Evolutionary conservation across 2,888 invertebrate genomes (phyloP).

Genomic region (Polyommatus icarus): DNA sequence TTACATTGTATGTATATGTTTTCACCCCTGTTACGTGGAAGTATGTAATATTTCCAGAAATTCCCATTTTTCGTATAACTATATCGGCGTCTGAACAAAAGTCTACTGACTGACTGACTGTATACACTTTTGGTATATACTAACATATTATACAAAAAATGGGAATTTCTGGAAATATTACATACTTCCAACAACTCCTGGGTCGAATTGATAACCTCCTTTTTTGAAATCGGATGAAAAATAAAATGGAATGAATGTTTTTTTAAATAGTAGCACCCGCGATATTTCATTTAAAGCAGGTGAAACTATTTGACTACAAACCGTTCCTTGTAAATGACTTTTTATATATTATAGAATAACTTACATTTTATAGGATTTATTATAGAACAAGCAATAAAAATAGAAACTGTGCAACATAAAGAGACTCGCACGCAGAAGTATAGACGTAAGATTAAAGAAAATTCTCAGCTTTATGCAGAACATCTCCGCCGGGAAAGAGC

Average conservation of each 20-base stretch:
- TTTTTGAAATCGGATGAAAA: conserved; percentile 27
- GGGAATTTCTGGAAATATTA: no score
- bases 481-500: conserved; percentile 40
- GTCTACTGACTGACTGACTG: no score
- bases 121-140: no score
- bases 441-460: conserved; percentile 42
- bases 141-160: no score
- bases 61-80: no score
- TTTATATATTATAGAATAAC: not conserved
- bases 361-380: conserved; percentile 32
- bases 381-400: conserved; percentile 35
- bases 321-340: not conserved
- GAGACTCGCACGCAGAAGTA: conserved; percentile 43
- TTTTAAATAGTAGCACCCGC: conserved; percentile 38
- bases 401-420: conserved; percentile 36
- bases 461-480: conserved; percentile 39
- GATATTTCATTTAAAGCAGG: not conserved
- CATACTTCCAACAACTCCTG: no score
- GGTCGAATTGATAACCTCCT: no score
- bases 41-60: no score
- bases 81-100: no score
- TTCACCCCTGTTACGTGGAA: no score
- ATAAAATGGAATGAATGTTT: conserved; percentile 27
- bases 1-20: no score
- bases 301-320: not conserved